These are phyloP conservation scores for Drosophila anomelani DNA, from an alignment of 2,888 invertebrate species.

Conservation along the genomic window DNA sequence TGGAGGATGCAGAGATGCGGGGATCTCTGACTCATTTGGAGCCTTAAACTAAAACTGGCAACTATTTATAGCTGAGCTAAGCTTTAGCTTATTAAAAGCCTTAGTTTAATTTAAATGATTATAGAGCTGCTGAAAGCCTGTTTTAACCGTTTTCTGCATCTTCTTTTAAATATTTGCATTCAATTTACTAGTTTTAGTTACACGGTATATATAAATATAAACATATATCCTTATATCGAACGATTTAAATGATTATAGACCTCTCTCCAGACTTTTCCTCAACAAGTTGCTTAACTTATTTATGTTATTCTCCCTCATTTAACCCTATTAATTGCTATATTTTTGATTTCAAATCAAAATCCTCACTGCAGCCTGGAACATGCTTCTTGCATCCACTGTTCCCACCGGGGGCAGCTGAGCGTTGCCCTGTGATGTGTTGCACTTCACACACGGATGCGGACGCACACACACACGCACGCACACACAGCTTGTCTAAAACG, in stretches of 20 bases:
- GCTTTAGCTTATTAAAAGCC: neutral
- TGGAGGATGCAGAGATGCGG: no score
- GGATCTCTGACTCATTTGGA: no score
- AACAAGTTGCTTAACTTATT: neutral
- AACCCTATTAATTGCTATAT: neutral
- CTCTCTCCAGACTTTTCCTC: neutral
- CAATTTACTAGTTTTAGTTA: neutral
- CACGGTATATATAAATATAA: neutral
- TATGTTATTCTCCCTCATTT: neutral
- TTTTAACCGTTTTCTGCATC: neutral
- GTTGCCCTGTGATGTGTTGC: constrained; percentile 24
- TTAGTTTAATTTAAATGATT: no score
- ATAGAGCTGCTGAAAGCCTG: neutral
- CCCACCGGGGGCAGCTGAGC: constrained; percentile 7
- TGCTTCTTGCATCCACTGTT: neutral
- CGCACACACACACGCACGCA: constrained; percentile 2
- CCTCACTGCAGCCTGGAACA: neutral
- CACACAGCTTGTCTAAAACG: constrained; percentile 64
- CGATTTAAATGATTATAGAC: neutral
- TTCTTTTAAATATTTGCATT: neutral
- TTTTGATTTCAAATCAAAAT: neutral
- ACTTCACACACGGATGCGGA: constrained; percentile 39
- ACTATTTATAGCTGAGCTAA: neutral
- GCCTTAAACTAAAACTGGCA: neutral
- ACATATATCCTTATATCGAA: neutral